Evolutionary conservation across 2,113 vertebrate species (phyloP), one percentile per base, ranked within the genome.

Genomic region (Albula goreensis): DNA sequence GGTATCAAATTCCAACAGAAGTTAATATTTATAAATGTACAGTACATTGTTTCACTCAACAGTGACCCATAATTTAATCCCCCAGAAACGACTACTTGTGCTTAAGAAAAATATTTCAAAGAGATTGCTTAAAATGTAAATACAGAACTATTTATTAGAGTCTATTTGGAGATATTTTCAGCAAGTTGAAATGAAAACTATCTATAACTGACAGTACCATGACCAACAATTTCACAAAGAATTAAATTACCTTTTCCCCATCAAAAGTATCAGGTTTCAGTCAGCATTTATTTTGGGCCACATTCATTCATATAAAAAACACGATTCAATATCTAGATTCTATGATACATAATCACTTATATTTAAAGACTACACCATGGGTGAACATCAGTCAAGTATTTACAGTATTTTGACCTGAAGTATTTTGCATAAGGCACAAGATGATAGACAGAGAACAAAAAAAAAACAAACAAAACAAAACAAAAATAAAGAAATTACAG

Each of bases 391-490:
- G 88, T 91, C 93, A 89, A 91, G 91, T 95, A 96, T 96, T 90
- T 95, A 96, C 95, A 96, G 93, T 93, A 93, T 94, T 94, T 95
- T 95, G 94, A 96, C 95, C 95, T 96, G 95, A 96, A 96, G 94
- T 96, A 95, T 94, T 95, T 95, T 95, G 95, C 94, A 95, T 99
- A 99, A 99, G 98, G 98, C 98, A 99, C 97, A 95, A 96, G 96
- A 93, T 96, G 94, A 41, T 41, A 41, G 31, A 41, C 1, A 41
- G 31, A 41, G 31, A 41, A 41, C 95, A 92, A 93, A 89, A 90
- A 91, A 93, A 89, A 88, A 91, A 82, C n/a, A 86, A 90, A 12
- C n/a, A 85, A 48, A 52, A 25, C 57, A 56, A 7, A 51, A 81
- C 15, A 60, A 83, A 80, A 56, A 63, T 48, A 85, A 57, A 49